Evolutionary conservation across 2,888 invertebrate species (phyloP), one percentile per base, ranked within the genome.

Genomic region (Euplexia lucipara): DNA sequence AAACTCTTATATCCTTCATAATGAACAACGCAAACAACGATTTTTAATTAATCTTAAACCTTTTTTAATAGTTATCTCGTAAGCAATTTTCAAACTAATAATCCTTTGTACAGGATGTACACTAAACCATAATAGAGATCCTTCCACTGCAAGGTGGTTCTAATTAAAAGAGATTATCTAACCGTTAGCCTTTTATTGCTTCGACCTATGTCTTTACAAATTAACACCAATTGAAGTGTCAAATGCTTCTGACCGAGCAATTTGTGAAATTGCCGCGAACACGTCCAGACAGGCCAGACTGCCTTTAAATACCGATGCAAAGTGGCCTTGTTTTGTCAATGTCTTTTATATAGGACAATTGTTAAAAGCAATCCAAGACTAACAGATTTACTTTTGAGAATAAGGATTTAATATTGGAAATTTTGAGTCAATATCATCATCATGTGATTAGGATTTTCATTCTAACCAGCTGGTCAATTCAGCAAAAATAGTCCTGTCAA

Each of bases 181-280:
- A 72, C 75, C 67, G 75, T 77, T 70, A 69, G 70, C 63, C 75
- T 64, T 60, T 82, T 87, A 87, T 86, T 83, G 71, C 70, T 72
- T 75, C 77, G 84, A 85, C 83, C 84, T 81, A 75, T 83, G 83
- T 83, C 84, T 80, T 76, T 76, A 81, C 72, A 52, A 83, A 79
- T 91, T 90, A 91, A 91, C 90, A 86, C 89, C 90, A 91, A 91
- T 87, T 91, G 83, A 83, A 83, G 83, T 86, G 90, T 89, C 88
- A 91, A 91, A 86, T 87, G 86, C 82, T 83, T 83, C 82, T 84
- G 81, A 84, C 82, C 76, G 80, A 78, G 68, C 78, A 84, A 83
- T 84, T 81, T 78, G 68, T 70, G 61, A 62, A 75, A 78, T 63
- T 63, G 65, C 71, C 59, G 54, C 51, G 20, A 69, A 64, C 62